Percentiles rank a stretch among this genome's conserved stretches.
These are phyloP conservation scores for Spialia ferax DNA, from an alignment of 2,888 invertebrate species.

Conservation along the genomic window DNA sequence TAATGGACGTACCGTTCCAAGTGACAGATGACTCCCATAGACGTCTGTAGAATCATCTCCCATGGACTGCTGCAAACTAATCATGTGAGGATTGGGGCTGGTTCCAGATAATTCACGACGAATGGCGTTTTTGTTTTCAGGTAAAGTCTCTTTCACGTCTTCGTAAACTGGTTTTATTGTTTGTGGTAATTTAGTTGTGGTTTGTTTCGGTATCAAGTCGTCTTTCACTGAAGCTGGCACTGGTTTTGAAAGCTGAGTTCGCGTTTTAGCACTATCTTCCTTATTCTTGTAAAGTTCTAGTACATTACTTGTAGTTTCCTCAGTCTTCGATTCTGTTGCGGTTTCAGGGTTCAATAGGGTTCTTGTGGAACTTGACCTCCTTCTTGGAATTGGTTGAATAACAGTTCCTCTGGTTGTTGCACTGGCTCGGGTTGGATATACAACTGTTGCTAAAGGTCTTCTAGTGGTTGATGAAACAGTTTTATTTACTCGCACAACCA, in stretches of 20 bases:
- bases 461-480: slow-evolving; percentile 85
- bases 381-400: slow-evolving; percentile 89
- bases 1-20: slow-evolving; percentile 88
- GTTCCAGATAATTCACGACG: slow-evolving; percentile 88
- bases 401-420: slow-evolving; percentile 87
- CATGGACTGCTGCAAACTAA: slow-evolving; percentile 85
- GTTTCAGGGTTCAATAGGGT: slow-evolving; percentile 63
- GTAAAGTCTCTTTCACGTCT: slow-evolving; percentile 74
- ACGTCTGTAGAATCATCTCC: slow-evolving; percentile 90
- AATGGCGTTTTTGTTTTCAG: slow-evolving; percentile 84
- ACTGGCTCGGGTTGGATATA: slow-evolving; percentile 84
- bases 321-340: slow-evolving; percentile 61
- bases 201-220: slow-evolving; percentile 73
- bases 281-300: slow-evolving; percentile 70
- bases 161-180: slow-evolving; percentile 86
- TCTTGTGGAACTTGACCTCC: slow-evolving; percentile 71
- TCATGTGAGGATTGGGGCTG: slow-evolving; percentile 84
- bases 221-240: slow-evolving; percentile 65
- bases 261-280: slow-evolving; percentile 61
- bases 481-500: slow-evolving; percentile 79
- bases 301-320: slow-evolving; percentile 71
- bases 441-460: slow-evolving; percentile 78
- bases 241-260: slow-evolving; percentile 73
- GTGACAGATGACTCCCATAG: slow-evolving; percentile 89
- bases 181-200: slow-evolving; percentile 68